These are phyloP conservation scores for Acrobasis consociella DNA, from an alignment of 2,888 invertebrate genomes.

Conservation along the genomic window DNA sequence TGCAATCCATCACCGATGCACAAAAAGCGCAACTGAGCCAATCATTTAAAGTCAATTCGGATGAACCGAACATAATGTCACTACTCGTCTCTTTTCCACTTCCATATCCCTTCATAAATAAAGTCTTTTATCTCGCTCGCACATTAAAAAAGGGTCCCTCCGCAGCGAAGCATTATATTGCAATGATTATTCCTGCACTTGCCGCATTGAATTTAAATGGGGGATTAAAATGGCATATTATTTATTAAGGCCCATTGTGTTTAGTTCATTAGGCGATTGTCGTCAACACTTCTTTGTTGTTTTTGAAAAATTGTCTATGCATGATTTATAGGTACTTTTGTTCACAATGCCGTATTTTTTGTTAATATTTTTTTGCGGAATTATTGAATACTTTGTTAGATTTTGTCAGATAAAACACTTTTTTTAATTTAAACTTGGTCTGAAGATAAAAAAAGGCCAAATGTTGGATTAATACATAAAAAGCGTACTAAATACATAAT, in stretches of 20 bases:
- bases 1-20: constrained; percentile 75
- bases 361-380: constrained; percentile 15
- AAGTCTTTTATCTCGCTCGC: constrained; percentile 45
- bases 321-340: constrained; percentile 30
- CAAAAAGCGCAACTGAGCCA: constrained; percentile 69
- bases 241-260: constrained; percentile 78
- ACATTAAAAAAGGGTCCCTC: constrained; percentile 67
- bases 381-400: neutral
- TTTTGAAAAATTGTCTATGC: constrained; percentile 40
- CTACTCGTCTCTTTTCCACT: constrained; percentile 47
- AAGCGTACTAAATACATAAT: too few species aligned
- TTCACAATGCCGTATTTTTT: neutral
- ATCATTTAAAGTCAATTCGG: constrained; percentile 81
- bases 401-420: neutral
- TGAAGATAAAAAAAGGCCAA: too few species aligned
- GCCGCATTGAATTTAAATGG: constrained; percentile 82
- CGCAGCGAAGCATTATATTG: constrained; percentile 77
- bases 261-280: constrained; percentile 73
- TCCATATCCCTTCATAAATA: constrained; percentile 35
- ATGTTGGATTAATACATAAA: too few species aligned
- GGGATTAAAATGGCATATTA: constrained; percentile 79
- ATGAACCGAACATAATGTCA: constrained; percentile 52
- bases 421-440: too few species aligned
- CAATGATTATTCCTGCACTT: constrained; percentile 81
- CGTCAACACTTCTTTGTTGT: constrained; percentile 52